These are phyloP conservation scores for Suillia variegata DNA, from an alignment of 2,888 invertebrate genomes.

Conservation along the genomic window DNA sequence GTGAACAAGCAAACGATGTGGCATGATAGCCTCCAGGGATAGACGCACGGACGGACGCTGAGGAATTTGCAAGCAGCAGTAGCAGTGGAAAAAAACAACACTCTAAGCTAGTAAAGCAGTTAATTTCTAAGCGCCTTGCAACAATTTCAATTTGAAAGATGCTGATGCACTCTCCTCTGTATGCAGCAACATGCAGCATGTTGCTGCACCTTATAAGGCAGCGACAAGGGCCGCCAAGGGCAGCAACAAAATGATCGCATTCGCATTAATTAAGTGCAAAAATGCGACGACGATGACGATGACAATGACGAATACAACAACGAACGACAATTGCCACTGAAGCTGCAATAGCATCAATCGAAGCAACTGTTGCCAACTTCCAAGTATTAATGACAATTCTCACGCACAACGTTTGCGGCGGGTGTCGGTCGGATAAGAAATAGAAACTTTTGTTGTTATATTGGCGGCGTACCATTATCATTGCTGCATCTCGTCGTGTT, in stretches of 20 bases:
- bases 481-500: slow-evolving; percentile 1
- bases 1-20: background rate
- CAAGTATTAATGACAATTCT: slow-evolving; percentile 18
- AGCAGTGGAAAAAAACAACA: background rate
- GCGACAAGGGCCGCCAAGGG: background rate
- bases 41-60: slow-evolving; percentile 2
- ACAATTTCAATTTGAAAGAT: slow-evolving; percentile 31
- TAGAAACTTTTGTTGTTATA: background rate
- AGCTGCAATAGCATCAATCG: background rate
- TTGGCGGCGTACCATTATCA: background rate
- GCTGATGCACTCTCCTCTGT: too few species aligned
- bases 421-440: background rate
- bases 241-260: background rate
- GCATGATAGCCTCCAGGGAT: slow-evolving; percentile 1
- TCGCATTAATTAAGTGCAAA: slow-evolving; percentile 19
- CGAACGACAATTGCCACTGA: background rate
- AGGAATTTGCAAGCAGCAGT: background rate
- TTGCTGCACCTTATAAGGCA: slow-evolving; percentile 13
- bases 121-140: slow-evolving; percentile 33
- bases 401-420: slow-evolving; percentile 17
- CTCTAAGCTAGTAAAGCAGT: slow-evolving; percentile 20
- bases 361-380: background rate
- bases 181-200: background rate
- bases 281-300: slow-evolving; percentile 12
- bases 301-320: too few species aligned